A percentile compares a stretch with the other conserved stretches of the same genome.
Evolutionary conservation across 2,113 vertebrate genomes (phyloP).

Genomic region (Psophia crepitans): DNA sequence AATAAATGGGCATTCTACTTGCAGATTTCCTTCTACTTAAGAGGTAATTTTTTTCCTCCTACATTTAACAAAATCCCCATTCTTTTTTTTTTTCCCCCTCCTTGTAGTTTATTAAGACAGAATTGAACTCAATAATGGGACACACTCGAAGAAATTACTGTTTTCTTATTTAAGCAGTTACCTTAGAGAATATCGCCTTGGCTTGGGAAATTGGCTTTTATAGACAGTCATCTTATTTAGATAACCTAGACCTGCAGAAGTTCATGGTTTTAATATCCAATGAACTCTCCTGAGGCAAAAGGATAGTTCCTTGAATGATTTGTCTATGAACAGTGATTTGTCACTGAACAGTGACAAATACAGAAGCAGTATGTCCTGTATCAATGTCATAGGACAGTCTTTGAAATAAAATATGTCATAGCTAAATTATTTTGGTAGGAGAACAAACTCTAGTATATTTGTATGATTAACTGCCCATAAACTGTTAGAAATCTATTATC

Average conservation of each 20-base stretch:
- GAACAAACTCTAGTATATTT: not conserved
- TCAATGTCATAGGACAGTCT: not conserved
- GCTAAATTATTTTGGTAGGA: not conserved
- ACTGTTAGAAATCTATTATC: constrained; percentile 8
- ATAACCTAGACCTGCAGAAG: not conserved
- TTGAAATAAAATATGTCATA: not conserved
- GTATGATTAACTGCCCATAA: not conserved
- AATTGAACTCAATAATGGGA: not conserved
- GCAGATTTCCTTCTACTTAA: not conserved
- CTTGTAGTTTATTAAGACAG: not conserved
- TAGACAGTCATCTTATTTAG: not conserved
- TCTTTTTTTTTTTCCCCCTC: not conserved
- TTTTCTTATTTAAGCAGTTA: not conserved
- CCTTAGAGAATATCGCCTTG: not conserved
- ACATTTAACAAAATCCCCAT: not conserved
- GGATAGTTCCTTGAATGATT: not conserved
- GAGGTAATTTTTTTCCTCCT: not conserved
- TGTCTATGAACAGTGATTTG: too few relatives aligned
- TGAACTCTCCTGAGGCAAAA: not conserved
- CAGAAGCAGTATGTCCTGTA: not conserved
- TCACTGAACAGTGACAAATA: too few relatives aligned
- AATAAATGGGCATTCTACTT: not conserved
- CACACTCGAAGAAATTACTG: not conserved
- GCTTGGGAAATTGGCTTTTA: not conserved
- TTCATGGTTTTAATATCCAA: not conserved